Conservation (phyloP, 2,888 invertebrate genomes). For the Stenodera caucasica region DNA sequence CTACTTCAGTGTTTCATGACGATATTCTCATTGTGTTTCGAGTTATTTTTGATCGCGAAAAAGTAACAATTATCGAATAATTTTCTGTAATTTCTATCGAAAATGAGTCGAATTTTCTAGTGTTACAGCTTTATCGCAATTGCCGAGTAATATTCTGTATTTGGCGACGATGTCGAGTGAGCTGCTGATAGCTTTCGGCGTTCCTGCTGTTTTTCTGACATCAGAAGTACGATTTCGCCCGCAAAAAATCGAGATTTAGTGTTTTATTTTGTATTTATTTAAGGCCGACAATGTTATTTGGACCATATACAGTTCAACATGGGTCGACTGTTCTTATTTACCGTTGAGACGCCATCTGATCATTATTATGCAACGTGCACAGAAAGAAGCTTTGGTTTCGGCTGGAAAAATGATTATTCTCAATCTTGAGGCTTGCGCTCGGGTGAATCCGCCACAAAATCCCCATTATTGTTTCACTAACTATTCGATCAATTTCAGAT, state of each 20-base stretch:
- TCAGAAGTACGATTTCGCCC: neutral
- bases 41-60: slow-evolving; percentile 1
- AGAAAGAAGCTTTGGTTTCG: slow-evolving; percentile 2
- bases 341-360: slow-evolving; percentile 2
- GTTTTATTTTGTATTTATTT: no score
- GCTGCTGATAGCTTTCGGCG: neutral
- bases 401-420: slow-evolving; percentile 2
- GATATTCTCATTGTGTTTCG: neutral
- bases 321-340: slow-evolving; percentile 4
- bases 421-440: neutral
- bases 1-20: slow-evolving; percentile 4
- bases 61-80: no score
- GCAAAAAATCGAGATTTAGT: neutral
- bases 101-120: no score
- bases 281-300: slow-evolving; percentile 3
- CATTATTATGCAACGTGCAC: slow-evolving; percentile 9
- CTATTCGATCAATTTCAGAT: no score
- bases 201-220: neutral
- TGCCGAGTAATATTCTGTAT: neutral
- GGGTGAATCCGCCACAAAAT: no score
- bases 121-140: no score
- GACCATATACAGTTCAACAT: neutral
- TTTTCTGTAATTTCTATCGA: no score
- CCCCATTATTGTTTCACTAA: no score
- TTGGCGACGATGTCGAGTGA: neutral